phyloP scores from a whole-genome alignment of 2,113 vertebrate genomes.

The Mesembrinibis cayennensis region DNA sequence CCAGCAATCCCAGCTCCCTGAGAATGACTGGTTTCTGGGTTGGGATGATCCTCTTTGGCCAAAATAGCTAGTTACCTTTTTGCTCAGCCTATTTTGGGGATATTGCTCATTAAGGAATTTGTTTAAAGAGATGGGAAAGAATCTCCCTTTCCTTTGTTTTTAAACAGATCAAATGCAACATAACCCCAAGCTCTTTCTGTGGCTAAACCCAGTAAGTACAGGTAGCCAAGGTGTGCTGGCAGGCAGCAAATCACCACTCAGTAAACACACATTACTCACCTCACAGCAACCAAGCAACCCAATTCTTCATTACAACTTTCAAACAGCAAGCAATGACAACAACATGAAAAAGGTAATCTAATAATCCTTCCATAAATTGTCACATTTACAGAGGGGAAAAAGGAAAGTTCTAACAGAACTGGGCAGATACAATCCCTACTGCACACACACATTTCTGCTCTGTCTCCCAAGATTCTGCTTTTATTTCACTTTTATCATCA shows the following conservation, averaged over 20 bases:
- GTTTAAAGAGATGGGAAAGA: not conserved
- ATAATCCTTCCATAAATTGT: not conserved
- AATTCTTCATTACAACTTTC: not conserved
- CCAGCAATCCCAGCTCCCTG: not conserved
- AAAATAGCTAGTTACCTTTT: not conserved
- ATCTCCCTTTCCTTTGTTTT: not conserved
- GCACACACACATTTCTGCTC: not conserved
- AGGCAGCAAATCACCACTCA: not conserved
- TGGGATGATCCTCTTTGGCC: not conserved
- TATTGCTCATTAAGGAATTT: constrained; percentile 21
- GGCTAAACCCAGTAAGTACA: not conserved
- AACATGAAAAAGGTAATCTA: not conserved
- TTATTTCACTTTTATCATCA: not conserved
- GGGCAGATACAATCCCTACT: not conserved
- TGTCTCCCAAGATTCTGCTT: not conserved
- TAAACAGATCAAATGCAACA: not conserved
- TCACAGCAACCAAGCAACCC: not conserved
- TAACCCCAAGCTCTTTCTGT: constrained; percentile 17
- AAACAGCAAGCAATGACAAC: not conserved
- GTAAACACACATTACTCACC: constrained; percentile 6
- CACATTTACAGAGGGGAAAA: not conserved
- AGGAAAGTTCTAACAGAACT: not conserved
- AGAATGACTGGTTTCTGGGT: not conserved
- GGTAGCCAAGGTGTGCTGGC: constrained; percentile 25
- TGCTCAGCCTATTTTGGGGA: not conserved